These are phyloP conservation scores for Enoplosus armatus DNA, from an alignment of 2,797 vertebrate species.

Conservation along the genomic window DNA sequence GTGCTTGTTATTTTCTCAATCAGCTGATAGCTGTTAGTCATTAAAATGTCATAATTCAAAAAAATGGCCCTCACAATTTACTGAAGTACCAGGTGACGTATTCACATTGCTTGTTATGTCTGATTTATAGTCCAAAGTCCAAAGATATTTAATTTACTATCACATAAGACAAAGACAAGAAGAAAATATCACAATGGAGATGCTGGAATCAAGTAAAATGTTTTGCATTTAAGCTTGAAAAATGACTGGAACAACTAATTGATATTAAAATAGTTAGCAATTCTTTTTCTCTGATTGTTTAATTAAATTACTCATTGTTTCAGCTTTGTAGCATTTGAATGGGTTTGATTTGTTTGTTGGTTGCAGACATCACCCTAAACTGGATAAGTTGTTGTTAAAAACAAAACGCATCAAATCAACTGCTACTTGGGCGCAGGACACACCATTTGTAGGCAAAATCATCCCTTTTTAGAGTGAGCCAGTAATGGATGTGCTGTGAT, in stretches of 20 bases:
- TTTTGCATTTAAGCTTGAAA: neutral
- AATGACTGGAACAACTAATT: neutral
- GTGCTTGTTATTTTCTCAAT: neutral
- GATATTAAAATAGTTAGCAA: neutral
- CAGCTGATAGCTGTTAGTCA: neutral
- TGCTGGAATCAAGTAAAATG: neutral
- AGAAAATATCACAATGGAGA: neutral
- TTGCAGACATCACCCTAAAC: neutral
- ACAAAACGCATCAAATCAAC: conserved; percentile 18
- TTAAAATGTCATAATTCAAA: neutral
- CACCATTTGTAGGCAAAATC: conserved; percentile 29
- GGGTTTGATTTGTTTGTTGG: conserved; percentile 9
- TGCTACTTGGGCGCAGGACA: neutral
- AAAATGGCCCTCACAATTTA: neutral
- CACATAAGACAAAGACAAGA: conserved; percentile 16
- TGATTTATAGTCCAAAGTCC: neutral
- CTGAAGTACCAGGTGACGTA: neutral
- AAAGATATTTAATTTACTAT: neutral
- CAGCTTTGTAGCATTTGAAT: neutral
- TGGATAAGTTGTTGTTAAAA: conserved; percentile 7
- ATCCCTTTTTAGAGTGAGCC: conserved; percentile 26
- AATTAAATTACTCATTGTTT: conserved; percentile 4
- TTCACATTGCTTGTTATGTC: neutral
- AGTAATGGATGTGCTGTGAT: conserved; percentile 47
- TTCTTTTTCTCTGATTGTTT: neutral